Percentiles rank a stretch among this genome's conserved stretches.
Evolutionary conservation across 2,797 vertebrate genomes (phyloP).

Genomic region (Pantherophis vulpinus): DNA sequence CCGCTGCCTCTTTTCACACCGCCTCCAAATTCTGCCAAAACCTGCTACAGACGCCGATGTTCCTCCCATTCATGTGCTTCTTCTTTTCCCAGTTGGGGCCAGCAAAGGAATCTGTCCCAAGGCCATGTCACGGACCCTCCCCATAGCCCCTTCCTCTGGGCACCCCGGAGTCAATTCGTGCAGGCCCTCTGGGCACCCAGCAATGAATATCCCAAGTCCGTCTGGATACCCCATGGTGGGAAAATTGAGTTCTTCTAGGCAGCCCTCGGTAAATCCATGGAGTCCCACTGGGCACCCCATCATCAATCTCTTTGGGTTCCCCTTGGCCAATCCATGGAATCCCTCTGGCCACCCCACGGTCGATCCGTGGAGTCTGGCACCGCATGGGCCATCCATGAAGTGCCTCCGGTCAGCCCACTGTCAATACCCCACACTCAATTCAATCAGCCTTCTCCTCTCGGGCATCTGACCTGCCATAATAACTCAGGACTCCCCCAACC

Average conservation of each 20-base stretch:
- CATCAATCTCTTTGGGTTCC: too few relatives aligned
- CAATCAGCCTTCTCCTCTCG: not conserved
- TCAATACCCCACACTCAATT: too few relatives aligned
- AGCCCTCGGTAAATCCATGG: not conserved
- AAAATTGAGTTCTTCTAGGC: not conserved
- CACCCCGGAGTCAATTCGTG: not conserved
- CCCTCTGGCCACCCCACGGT: rapidly evolving
- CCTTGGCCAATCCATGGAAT: not conserved
- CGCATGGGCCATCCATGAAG: not conserved
- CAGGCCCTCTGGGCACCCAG: not conserved
- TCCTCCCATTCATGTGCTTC: not conserved
- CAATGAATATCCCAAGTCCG: rapidly evolving
- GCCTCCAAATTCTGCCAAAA: not conserved
- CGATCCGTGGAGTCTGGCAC: too few relatives aligned
- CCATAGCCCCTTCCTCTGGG: not conserved
- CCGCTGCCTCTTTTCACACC: not conserved
- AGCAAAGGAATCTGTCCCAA: not conserved
- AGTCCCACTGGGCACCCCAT: too few relatives aligned
- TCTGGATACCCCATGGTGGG: not conserved
- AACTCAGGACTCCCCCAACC: rapidly evolving
- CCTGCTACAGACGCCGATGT: not conserved
- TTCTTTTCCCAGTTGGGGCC: not conserved
- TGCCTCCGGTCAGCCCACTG: too few relatives aligned
- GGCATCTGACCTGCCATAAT: too few relatives aligned
- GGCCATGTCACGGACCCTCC: not conserved